Evolutionary conservation across 2,888 invertebrate genomes (phyloP).

Genomic region (Leptopterna dolabrata): DNA sequence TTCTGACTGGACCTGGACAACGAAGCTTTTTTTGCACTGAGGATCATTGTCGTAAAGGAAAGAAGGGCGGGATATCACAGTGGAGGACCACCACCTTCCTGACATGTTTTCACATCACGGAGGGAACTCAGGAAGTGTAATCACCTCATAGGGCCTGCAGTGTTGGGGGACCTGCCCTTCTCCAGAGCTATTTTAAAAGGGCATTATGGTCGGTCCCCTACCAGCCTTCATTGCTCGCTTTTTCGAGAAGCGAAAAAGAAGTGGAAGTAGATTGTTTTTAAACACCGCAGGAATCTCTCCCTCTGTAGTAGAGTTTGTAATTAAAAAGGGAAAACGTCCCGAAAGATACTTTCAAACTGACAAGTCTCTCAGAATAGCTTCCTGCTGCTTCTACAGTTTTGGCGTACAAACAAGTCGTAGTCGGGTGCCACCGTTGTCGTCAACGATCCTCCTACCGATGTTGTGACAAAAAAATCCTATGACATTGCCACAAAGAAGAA

Average conservation of each 20-base stretch:
- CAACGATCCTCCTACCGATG: too few species aligned
- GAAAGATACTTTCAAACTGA: neutral
- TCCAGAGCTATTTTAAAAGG: constrained; percentile 25
- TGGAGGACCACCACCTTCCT: neutral
- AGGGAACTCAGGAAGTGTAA: neutral
- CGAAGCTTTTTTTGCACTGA: neutral
- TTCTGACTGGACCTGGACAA: neutral
- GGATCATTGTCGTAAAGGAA: neutral
- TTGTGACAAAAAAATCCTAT: too few species aligned
- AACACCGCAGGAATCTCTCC: neutral
- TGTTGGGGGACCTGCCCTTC: neutral
- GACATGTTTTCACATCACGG: neutral
- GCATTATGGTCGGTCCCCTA: neutral
- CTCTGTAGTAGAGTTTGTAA: neutral
- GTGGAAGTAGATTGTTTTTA: constrained; percentile 7
- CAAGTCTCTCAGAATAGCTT: neutral
- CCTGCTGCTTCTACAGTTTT: neutral
- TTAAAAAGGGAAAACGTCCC: neutral
- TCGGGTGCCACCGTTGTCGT: neutral
- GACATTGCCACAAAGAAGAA: too few species aligned
- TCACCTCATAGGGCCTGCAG: neutral
- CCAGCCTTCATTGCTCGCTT: neutral
- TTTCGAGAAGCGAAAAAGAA: neutral
- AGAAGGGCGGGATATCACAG: neutral
- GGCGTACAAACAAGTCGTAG: neutral